Evolutionary conservation across 2,797 vertebrate genomes (phyloP), one percentile per base, ranked within the genome.

Genomic region (Premnoplex brunnescens): DNA sequence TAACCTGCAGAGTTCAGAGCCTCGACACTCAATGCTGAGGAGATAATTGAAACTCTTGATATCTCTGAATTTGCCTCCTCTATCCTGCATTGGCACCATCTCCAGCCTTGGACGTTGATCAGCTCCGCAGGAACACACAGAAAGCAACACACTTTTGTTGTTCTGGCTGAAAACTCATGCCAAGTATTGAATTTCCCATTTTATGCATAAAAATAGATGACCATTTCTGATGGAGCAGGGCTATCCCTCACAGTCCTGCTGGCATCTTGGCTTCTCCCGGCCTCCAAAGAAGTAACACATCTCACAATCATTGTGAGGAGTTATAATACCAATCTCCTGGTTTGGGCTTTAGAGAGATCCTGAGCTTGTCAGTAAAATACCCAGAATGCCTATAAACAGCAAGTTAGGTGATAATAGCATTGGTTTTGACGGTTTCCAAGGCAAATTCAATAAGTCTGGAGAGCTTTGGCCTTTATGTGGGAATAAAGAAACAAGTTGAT

Each of bases 1-100:
- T 83, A 92, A 91, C 91, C 85, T 64, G 63, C 92, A 83, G 93
- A 89, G 88, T 82, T 93, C 91, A 88, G 88, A 89, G 87, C 74
- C 90, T 74, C 1, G 0, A 79, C 3, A 3, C 2, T 17, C 81
- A 67, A 93, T 74, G 55, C 74, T 82, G 83, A 72, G 44, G 52
- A 93, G 80, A 93, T 91, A 76, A 96, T 28, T 60, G 78, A 89
- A 95, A 91, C 74, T 54, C 75, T 76, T 54, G 58, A 54, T 91
- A 83, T 66, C 87, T 69, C 52, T 76, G 63, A 75, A 58, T 78
- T 87, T 76, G 68, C 41, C 81, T 87, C 73, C 60, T 76, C 90
- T 87, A 0, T 26, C 34, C 30, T 58, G 41, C 60, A 67, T 24
- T 58, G 56, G 72, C 82, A 72, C 34, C 6, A 20, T 49, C 84